Evolutionary conservation across 2,888 invertebrate species (phyloP).

Genomic region (Phorcus lineatus): DNA sequence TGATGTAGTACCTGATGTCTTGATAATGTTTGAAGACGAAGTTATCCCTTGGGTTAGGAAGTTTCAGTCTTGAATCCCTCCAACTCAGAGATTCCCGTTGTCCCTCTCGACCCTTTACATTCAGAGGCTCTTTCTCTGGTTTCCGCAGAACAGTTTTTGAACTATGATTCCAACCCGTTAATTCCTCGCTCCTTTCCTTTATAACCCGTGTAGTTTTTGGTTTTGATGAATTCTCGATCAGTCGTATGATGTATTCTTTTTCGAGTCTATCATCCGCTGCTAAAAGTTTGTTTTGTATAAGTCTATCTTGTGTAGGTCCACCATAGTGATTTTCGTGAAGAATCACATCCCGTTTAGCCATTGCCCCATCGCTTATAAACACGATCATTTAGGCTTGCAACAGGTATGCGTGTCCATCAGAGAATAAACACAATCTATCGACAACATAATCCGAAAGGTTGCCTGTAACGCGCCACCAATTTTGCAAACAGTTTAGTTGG

Average conservation of each 20-base stretch:
- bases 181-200: slow-evolving; percentile 38
- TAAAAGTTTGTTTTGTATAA: slow-evolving; percentile 58
- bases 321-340: neutral
- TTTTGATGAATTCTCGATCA: slow-evolving; percentile 6
- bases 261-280: slow-evolving; percentile 57
- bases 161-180: slow-evolving; percentile 59
- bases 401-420: neutral
- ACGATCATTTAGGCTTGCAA: neutral
- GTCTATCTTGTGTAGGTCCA: slow-evolving; percentile 43
- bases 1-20: slow-evolving; percentile 52
- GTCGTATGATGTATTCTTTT: neutral
- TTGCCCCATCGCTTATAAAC: slow-evolving; percentile 13
- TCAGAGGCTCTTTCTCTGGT: slow-evolving; percentile 42
- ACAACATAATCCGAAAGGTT: neutral
- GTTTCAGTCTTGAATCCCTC: slow-evolving; percentile 38
- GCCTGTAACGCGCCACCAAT: neutral
- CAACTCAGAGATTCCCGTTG: slow-evolving; percentile 29
- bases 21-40: slow-evolving; percentile 58
- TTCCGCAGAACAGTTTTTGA: slow-evolving; percentile 52
- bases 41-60: slow-evolving; percentile 33
- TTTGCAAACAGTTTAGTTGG: slow-evolving; percentile 16
- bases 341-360: neutral
- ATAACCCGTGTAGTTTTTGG: slow-evolving; percentile 19
- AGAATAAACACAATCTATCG: neutral
- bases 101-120: slow-evolving; percentile 28